Evolutionary conservation across 2,888 invertebrate species (phyloP).

Genomic region (Rutpela maculata): DNA sequence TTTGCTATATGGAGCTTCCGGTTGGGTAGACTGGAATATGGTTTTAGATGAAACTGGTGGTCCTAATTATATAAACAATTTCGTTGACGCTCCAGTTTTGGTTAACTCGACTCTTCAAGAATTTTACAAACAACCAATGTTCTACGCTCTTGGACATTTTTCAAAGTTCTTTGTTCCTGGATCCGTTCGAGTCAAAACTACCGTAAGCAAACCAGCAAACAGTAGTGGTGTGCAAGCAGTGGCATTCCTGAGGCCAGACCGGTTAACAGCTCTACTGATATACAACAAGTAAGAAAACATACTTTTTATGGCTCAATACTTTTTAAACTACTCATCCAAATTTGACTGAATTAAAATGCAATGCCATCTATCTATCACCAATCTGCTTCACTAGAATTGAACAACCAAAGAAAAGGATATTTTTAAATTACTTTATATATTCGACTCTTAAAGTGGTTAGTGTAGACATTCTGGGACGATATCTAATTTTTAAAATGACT

Average conservation of each 20-base stretch:
- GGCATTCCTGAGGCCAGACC: slow-evolving; percentile 33
- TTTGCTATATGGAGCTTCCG: slow-evolving; percentile 83
- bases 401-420: too few species aligned
- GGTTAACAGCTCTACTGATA: neutral
- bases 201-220: slow-evolving; percentile 16
- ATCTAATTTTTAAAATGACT: too few species aligned
- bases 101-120: slow-evolving; percentile 79
- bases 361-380: too few species aligned
- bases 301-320: too few species aligned
- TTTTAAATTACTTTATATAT: too few species aligned
- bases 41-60: slow-evolving; percentile 85
- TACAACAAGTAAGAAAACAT: slow-evolving; percentile 13
- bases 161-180: slow-evolving; percentile 79
- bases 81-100: slow-evolving; percentile 87
- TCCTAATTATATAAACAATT: slow-evolving; percentile 87
- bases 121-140: slow-evolving; percentile 93
- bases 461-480: too few species aligned
- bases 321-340: too few species aligned
- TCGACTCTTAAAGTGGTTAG: too few species aligned
- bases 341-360: too few species aligned
- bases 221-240: neutral
- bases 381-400: too few species aligned
- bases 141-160: slow-evolving; percentile 88
- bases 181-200: slow-evolving; percentile 69
- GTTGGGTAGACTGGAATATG: slow-evolving; percentile 95